Base-by-base conservation (phyloP, 2,113 vertebrate genomes). In the Percopsis transmontana region DNA sequence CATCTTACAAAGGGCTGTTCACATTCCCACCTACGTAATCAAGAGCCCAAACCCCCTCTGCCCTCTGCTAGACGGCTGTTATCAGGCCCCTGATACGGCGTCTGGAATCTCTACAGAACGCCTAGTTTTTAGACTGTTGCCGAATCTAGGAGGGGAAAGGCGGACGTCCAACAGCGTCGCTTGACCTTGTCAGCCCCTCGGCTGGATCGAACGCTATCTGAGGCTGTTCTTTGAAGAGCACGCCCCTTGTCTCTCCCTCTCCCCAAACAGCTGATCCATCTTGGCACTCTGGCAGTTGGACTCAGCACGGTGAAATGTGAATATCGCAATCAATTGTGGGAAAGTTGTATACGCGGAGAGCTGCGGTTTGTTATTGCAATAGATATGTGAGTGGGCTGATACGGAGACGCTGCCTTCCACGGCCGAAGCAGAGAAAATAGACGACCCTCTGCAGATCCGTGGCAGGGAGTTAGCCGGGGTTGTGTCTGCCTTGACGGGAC, bases 1-100 rank as follows among this genome's bases (percentile, higher is more conserved):
- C 93, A 92, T 90, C 90, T 93, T 95, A 89, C 93, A 93, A 93
- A 92, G 89, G 90, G 75, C 88, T 94, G 91, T 93, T 94, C 95
- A 94, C 77, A 90, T 94, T 93, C 91, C 92, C 91, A 91, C 84
- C 90, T 91, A 86, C 77, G 85, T 92, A 94, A 93, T 92, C 93
- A 93, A 68, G 72, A 89, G 88, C 88, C 67, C 85, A 90, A 89
- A 92, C 92, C 89, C 89, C 93, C 91, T 92, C 92, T 90, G 90
- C 90, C 77, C 62, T 89, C 90, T 87, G 21, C 91, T 88, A 90
- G 92, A 92, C 92, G 82, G 56, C 58, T 82, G 82, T 90, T 95
- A 95, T 96, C 94, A 79, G 8, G n/a, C 87, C 80, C 89, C 68
- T 63, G 77, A 86, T 79, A 85, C 38, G 3, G 69, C 44, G 85